Base-by-base conservation (phyloP, 2,113 vertebrate genomes). In the Campylomormyrus tamandua region DNA sequence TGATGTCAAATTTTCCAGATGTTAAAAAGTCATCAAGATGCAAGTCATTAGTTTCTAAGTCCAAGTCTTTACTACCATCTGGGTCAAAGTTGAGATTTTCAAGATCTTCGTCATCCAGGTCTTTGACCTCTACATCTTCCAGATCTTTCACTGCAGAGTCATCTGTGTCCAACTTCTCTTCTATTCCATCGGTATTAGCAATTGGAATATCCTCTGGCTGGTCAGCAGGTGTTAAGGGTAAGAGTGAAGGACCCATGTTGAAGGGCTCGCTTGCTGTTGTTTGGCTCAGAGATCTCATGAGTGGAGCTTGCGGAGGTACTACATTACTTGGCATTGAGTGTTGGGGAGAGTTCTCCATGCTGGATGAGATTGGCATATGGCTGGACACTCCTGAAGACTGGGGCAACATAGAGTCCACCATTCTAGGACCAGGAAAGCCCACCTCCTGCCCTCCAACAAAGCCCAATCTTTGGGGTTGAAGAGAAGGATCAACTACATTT, bases 111-210 rank as follows among this genome's bases (percentile, higher is more conserved):
- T 99, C 98, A 27, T 98, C 98, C 92, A 99, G 96, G 90, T 99
- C 98, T 93, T 99, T 99, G 89, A 99, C 98, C 93, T 99, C 98
- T 90, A 99, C 98, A 70, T 99, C 98, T 90, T 96, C 96, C 66
- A 99, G 93, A 86, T 99, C 98, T 94, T 99, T 99, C 21, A 98
- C 98, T 9, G 97, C 95, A 0, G 98, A 97, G 91, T 98, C 98
- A 92, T 99, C 97, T 8, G 97, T 94, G 92, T 98, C 98, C 39
- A 99, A 95, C 46, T 98, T 98, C 91, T 97, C 98, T 90, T 98
- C 98, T 0, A 98, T 95, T n/a, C 94, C 94, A 8, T 96, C 96
- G 0, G 74, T 2, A 94, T 90, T 0, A 95, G 91, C 1, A 94
- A 95, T 80, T 56, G 91, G 91, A 0, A 92, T 92, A 86, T 94